phyloP scores from a whole-genome alignment of 2,113 vertebrate species.

The Oreochromis tanganicae region DNA sequence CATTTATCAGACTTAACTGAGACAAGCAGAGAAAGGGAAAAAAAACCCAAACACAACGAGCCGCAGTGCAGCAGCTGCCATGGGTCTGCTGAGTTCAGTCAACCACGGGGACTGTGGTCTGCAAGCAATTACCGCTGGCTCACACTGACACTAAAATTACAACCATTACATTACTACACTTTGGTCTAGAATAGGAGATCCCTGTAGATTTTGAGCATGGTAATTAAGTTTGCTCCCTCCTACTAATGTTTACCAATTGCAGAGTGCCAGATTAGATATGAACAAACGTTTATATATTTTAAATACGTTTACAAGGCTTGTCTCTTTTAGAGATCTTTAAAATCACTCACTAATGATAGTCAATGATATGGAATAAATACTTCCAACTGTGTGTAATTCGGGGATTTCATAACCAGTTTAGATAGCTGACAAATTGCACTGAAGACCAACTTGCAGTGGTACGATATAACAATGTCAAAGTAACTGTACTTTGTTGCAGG shows the following conservation, averaged over 20 bases:
- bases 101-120: slow-evolving; percentile 10
- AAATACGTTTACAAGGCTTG: background rate
- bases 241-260: background rate
- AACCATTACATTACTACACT: slow-evolving; percentile 24
- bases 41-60: background rate
- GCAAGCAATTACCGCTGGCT: slow-evolving; percentile 35
- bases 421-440: background rate
- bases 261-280: background rate
- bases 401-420: background rate
- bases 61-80: background rate
- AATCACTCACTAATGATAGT: background rate
- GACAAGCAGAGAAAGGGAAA: background rate
- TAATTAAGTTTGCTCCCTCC: background rate
- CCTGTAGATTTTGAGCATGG: background rate
- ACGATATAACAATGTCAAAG: background rate
- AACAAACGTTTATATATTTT: background rate
- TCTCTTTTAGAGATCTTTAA: background rate
- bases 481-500: background rate
- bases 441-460: background rate
- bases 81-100: slow-evolving; percentile 7
- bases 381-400: background rate
- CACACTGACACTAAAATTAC: slow-evolving; percentile 3
- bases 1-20: slow-evolving; percentile 1
- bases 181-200: background rate
- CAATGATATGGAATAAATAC: background rate